phyloP scores from a whole-genome alignment of 2,113 vertebrate genomes.

The Theristicus caerulescens region DNA sequence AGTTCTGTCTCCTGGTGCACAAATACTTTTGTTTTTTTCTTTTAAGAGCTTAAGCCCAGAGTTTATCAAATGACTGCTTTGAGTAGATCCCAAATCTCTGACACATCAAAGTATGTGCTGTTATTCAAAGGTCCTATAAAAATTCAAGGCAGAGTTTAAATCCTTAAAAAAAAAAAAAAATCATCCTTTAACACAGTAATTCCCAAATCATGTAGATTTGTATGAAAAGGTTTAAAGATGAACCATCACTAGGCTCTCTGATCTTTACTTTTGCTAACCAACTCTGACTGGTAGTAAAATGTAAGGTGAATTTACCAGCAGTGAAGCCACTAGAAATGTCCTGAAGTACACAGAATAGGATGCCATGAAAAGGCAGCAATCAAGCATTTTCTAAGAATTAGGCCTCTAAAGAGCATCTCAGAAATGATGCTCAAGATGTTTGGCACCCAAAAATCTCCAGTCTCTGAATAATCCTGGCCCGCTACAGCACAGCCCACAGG shows the following conservation, averaged over 20 bases:
- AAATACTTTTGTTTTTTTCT: neutral
- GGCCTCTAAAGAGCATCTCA: neutral
- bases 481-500: neutral
- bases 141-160: neutral
- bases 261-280: neutral
- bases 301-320: neutral
- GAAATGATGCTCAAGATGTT: neutral
- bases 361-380: neutral
- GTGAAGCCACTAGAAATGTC: neutral
- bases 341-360: neutral
- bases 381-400: neutral
- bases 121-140: neutral
- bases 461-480: neutral
- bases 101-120: neutral
- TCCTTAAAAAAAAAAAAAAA: neutral
- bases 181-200: neutral
- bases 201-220: neutral
- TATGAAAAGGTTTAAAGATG: neutral
- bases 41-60: neutral
- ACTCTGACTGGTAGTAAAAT: neutral
- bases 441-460: neutral
- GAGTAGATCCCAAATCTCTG: neutral
- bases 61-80: neutral
- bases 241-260: neutral
- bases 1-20: neutral